phyloP scores from a whole-genome alignment of 2,797 vertebrate genomes.

The Malurus leucopterus region DNA sequence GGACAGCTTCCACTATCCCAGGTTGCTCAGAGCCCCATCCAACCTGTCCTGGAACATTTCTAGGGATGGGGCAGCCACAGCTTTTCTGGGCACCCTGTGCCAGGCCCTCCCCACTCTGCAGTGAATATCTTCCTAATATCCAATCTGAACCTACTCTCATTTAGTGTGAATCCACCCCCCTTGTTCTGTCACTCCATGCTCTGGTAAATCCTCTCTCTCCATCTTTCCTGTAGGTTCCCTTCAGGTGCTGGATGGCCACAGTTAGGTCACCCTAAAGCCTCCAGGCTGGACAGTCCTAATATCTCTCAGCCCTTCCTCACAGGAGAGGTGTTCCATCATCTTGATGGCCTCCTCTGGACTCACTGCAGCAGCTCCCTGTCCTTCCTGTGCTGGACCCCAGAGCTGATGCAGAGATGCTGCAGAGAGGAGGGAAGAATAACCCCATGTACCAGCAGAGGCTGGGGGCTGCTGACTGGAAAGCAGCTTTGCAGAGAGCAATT shows the following conservation, averaged over 20 bases:
- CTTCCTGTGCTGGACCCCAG: background rate
- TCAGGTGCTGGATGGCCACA: background rate
- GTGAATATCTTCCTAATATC: background rate
- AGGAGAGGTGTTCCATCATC: background rate
- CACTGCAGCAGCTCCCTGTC: background rate
- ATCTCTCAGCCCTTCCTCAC: background rate
- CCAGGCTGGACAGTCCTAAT: background rate
- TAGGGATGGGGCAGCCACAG: background rate
- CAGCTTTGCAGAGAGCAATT: background rate
- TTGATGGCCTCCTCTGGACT: background rate
- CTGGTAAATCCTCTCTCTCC: background rate
- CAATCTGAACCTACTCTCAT: background rate
- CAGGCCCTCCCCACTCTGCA: background rate
- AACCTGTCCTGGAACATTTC: background rate
- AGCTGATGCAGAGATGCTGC: background rate
- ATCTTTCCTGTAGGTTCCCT: background rate
- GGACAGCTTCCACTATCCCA: background rate
- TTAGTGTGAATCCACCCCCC: background rate
- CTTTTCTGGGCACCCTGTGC: background rate
- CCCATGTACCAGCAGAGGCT: fast-evolving
- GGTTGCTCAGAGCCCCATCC: background rate
- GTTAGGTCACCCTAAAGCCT: background rate
- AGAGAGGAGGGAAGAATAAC: background rate
- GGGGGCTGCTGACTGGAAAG: background rate
- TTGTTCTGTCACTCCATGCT: background rate